Base-by-base conservation (phyloP, 2,888 invertebrate species). In the Sinhomidia bicolor region DNA sequence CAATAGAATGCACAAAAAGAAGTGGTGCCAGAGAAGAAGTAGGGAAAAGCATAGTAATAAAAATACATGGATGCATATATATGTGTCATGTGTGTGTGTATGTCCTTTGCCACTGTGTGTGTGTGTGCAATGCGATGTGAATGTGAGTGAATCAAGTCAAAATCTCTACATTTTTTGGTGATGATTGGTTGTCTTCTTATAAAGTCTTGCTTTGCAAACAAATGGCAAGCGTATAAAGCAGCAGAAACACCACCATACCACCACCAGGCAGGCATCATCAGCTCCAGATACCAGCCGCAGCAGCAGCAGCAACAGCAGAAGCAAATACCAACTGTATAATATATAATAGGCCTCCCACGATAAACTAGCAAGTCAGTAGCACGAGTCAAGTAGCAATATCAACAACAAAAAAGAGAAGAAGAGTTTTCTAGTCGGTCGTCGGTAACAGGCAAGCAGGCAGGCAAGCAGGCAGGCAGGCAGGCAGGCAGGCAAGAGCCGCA, bases 311-410 rank as follows among this genome's bases (percentile, higher is more conserved):
- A 65, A 71, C 2, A 44, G 29, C 44, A 41, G 54, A 29, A 54
- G 76, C 4, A 29, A 74, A 78, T 17, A 29, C 29, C 32, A 78
- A n/a, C 54, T 36, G 1, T 4, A 76, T 17, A 20, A 7, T 41
- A 23, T 79, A 57, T 36, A 54, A 57, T 14, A 17, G 36, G 20
- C 14, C 26, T 47, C n/a, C 74, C 17, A 26, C 47, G n/a, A 74
- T 74, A 74, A 74, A 74, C 74, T 51, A 47, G 14, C 74, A 74
- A 74, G 71, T 71, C 71, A 74, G 74, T 74, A 47, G 74, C 74
- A 47, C 74, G 57, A 78, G 78, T 78, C 78, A 78, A 78, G 78
- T 78, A 78, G 78, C 57, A 78, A 78, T 78, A 78, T 78, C 78
- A 78, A 78, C 78, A 78, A 36, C 71, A 44, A 71, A 44, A 71